Evolutionary conservation across 2,888 invertebrate species (phyloP).

Genomic region (Geophilus truncorum): DNA sequence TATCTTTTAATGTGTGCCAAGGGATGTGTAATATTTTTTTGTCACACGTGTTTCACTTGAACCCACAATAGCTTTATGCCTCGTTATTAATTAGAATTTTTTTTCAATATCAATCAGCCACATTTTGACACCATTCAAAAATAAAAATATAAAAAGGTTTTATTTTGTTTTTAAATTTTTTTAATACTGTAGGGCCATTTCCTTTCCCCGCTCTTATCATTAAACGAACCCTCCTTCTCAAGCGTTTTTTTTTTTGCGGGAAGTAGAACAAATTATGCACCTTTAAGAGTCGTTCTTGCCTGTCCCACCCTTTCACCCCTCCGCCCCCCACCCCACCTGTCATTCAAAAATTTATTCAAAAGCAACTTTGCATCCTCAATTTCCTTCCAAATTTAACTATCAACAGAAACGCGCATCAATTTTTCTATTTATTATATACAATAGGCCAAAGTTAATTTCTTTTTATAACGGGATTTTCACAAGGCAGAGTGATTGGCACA

Average conservation of each 20-base stretch:
- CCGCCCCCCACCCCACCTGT: not conserved
- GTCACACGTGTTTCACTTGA: not conserved
- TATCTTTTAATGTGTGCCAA: not conserved
- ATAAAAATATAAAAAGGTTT: not conserved
- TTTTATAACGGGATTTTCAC: not conserved
- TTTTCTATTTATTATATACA: not conserved
- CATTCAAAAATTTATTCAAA: not conserved
- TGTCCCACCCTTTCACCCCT: not conserved
- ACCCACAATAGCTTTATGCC: not conserved
- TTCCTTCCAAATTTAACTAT: not conserved
- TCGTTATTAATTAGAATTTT: not conserved
- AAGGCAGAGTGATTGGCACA: not conserved
- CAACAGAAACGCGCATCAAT: not conserved
- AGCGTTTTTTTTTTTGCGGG: not conserved
- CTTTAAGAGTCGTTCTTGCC: slow-evolving; percentile 2
- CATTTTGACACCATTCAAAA: not conserved
- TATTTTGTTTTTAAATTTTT: not conserved
- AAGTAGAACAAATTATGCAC: slow-evolving; percentile 4
- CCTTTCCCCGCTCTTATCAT: not conserved
- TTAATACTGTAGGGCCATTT: not conserved
- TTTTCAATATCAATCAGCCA: not conserved
- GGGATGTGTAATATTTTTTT: not conserved
- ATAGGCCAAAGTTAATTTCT: not conserved
- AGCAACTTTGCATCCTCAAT: slow-evolving; percentile 2
- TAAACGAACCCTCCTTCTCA: not conserved